These are phyloP conservation scores for Hycleus phaleratus DNA, from an alignment of 1,140 invertebrate genomes.

Conservation along the genomic window DNA sequence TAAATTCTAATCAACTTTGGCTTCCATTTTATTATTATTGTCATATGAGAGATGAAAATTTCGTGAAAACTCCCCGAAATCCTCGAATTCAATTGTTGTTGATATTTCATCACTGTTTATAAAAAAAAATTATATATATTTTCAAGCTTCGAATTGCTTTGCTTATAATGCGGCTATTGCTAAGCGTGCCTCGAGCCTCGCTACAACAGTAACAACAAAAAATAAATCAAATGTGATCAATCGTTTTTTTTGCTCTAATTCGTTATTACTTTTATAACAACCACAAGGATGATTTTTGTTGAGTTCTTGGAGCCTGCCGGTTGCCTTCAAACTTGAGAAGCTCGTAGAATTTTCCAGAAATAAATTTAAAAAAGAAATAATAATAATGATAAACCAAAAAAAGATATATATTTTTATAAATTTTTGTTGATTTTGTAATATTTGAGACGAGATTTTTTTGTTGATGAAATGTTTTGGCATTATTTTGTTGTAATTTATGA, in stretches of 20 bases:
- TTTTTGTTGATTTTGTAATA: no score
- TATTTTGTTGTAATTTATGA: no score
- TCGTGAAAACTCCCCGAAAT: no score
- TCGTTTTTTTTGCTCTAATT: slow-evolving; percentile 15
- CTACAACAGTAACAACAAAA: neutral
- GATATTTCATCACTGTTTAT: slow-evolving; percentile 11
- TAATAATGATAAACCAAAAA: no score
- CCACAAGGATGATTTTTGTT: neutral
- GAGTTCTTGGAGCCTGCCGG: no score
- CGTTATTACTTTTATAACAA: slow-evolving; percentile 7
- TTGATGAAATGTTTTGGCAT: slow-evolving; percentile 2
- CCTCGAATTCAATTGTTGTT: slow-evolving; percentile 28
- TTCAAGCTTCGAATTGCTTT: slow-evolving; percentile 9
- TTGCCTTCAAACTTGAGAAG: no score
- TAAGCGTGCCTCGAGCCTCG: slow-evolving; percentile 15
- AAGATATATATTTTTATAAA: no score
- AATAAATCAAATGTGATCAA: slow-evolving; percentile 2
- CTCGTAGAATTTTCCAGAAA: no score
- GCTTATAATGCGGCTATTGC: slow-evolving; percentile 29
- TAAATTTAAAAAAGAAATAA: no score
- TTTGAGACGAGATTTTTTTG: neutral
- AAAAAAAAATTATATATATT: no score
- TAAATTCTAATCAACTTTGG: slow-evolving; percentile 30
- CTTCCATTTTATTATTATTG: slow-evolving; percentile 31
- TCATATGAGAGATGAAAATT: no score